Conservation (phyloP, 2,888 invertebrate genomes). For the Tetanocera ferruginea region DNA sequence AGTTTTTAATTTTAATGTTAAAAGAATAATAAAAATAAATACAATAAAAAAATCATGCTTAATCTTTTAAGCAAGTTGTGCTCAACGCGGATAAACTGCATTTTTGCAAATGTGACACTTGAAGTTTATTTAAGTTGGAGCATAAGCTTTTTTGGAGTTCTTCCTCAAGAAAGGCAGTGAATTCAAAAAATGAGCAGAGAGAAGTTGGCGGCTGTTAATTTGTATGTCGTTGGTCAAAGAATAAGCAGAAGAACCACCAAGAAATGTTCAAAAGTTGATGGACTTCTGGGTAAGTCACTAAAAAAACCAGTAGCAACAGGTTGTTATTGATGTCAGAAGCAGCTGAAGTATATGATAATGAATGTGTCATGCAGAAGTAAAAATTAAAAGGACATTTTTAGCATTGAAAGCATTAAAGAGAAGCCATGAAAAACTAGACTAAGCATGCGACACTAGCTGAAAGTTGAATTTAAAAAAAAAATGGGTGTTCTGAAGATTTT, state of each 20-base stretch:
- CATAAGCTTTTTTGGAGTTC: background rate
- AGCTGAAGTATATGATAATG: too few species aligned
- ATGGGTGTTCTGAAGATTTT: too few species aligned
- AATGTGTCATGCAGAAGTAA: background rate
- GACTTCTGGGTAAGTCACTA: background rate
- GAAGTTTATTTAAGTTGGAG: background rate
- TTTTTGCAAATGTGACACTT: conserved; percentile 30
- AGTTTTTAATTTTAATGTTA: conserved; percentile 50
- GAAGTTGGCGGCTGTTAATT: conserved; percentile 24
- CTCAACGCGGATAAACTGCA: conserved; percentile 19
- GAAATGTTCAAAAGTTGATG: conserved; percentile 8
- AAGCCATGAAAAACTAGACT: too few species aligned
- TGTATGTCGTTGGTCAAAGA: conserved; percentile 5
- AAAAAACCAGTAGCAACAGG: conserved; percentile 27
- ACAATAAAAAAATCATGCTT: background rate
- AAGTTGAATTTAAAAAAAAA: too few species aligned
- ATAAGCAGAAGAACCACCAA: background rate
- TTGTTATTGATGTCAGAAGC: conserved; percentile 18
- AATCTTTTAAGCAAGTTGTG: background rate
- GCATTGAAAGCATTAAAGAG: background rate
- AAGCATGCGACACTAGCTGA: too few species aligned
- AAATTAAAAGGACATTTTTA: background rate
- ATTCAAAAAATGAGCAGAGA: background rate
- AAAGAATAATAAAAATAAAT: background rate
- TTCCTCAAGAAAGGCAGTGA: background rate